phyloP scores from a whole-genome alignment of 2,888 invertebrate species.

The Eupithecia subfuscata region DNA sequence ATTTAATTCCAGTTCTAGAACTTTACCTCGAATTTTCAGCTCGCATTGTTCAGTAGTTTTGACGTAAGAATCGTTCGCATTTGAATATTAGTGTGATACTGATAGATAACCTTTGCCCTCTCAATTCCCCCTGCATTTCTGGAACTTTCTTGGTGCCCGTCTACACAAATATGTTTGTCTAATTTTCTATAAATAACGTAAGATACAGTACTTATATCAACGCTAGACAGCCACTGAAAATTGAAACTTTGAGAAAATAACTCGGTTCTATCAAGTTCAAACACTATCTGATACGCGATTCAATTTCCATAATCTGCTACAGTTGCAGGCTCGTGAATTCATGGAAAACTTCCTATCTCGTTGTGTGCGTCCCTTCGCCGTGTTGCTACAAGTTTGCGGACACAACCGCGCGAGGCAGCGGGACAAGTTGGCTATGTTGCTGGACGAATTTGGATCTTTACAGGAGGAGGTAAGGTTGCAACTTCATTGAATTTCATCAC shows the following conservation, averaged over 20 bases:
- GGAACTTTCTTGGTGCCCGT: not conserved
- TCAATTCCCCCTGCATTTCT: not conserved
- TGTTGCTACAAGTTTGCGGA: slow-evolving; percentile 94
- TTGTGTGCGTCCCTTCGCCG: slow-evolving; percentile 93
- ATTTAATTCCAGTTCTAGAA: too few relatives aligned
- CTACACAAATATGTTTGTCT: not conserved
- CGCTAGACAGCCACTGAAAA: not conserved
- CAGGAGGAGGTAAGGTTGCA: slow-evolving; percentile 91
- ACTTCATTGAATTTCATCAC: not conserved
- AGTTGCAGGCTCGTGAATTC: slow-evolving; percentile 89
- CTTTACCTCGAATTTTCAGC: too few relatives aligned
- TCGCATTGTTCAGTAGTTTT: too few relatives aligned
- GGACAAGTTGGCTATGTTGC: slow-evolving; percentile 94
- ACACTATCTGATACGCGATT: not conserved
- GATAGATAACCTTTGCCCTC: too few relatives aligned
- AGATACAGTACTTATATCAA: not conserved
- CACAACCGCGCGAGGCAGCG: slow-evolving; percentile 98
- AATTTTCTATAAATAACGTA: not conserved
- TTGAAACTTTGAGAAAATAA: not conserved
- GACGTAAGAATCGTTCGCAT: not conserved
- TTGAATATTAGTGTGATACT: not conserved
- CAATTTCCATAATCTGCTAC: not conserved
- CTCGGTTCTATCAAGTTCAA: not conserved
- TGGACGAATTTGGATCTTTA: slow-evolving; percentile 95
- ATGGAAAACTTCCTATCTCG: slow-evolving; percentile 95